phyloP scores from a whole-genome alignment of 2,888 invertebrate genomes.

The Diarsia brunnea region DNA sequence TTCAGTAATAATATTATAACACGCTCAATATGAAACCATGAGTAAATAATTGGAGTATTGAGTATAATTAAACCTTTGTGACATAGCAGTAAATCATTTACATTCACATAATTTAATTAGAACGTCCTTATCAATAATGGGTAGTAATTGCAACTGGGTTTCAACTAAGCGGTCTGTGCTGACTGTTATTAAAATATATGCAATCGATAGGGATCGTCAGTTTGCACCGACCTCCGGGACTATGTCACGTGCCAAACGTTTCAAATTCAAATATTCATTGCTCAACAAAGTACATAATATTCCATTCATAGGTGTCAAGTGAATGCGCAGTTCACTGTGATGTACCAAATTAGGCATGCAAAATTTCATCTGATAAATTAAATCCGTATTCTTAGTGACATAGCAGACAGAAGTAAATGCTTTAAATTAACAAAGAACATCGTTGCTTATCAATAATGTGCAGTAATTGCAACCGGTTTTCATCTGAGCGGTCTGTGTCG shows the following conservation, averaged over 20 bases:
- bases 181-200: constrained; percentile 83
- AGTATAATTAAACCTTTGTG: constrained; percentile 45
- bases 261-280: too few relatives aligned
- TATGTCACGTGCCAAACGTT: constrained; percentile 74
- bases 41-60: constrained; percentile 23
- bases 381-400: constrained; percentile 63
- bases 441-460: constrained; percentile 79
- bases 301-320: too few relatives aligned
- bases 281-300: too few relatives aligned
- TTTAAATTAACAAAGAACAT: constrained; percentile 43
- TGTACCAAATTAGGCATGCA: too few relatives aligned
- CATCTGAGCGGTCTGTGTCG: constrained; percentile 48
- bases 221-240: constrained; percentile 75
- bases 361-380: constrained; percentile 75
- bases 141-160: constrained; percentile 76
- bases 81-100: constrained; percentile 69
- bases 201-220: constrained; percentile 79
- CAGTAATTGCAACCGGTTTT: constrained; percentile 76
- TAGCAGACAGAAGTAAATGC: too few relatives aligned
- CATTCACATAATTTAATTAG: constrained; percentile 43
- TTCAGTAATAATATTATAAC: constrained; percentile 21
- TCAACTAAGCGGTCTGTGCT: constrained; percentile 48
- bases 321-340: too few relatives aligned
- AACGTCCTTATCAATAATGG: constrained; percentile 78
- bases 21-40: constrained; percentile 10